Base-by-base conservation (phyloP, 2,113 vertebrate genomes). In the Heterochromis multidens region DNA sequence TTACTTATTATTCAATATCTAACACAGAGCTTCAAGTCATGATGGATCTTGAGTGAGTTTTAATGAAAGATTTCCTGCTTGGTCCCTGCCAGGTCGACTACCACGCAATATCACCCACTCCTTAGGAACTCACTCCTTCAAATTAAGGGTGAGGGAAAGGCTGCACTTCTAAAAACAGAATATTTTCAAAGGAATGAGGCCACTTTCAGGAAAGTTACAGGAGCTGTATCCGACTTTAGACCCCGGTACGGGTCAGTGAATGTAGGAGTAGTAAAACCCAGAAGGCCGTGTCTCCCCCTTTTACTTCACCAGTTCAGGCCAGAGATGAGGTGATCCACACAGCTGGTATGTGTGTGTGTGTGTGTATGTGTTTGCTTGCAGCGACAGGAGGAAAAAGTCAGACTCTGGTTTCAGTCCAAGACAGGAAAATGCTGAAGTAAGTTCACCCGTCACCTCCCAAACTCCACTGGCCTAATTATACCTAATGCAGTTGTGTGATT, bases 31-130 rank as follows among this genome's bases (percentile, higher is more conserved):
- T 89, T 90, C n/a, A 82, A 87, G 86, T 91, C 87, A 74, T 74
- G 82, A 89, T 76, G 83, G 89, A 78, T 81, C 17, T 77, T 92
- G 85, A 93, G 84, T 80, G 86, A 90, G 77, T 93, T 92, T 94
- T 92, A 93, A 94, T 94, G 88, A 93, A 93, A 94, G 93, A 94
- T 94, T 95, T 94, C 93, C 94, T 94, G 91, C 86, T 83, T 43
- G 40, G 67, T 86, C 29, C 58, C 86, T 87, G 88, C 82, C 85
- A 86, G 86, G 82, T 63, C 7, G 3, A 85, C 79, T 88, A 79
- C 90, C 88, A 91, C 72, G 81, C 87, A 90, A 87, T 88, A 87
- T 83, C 61, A 54, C 70, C 65, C 33, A 2, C 88, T 90, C 83
- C 81, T 63, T 76, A 52, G 88, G 35, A 88, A 81, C 77, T 86